Conservation (phyloP, 2,113 vertebrate genomes). For the Symphodus melops region DNA sequence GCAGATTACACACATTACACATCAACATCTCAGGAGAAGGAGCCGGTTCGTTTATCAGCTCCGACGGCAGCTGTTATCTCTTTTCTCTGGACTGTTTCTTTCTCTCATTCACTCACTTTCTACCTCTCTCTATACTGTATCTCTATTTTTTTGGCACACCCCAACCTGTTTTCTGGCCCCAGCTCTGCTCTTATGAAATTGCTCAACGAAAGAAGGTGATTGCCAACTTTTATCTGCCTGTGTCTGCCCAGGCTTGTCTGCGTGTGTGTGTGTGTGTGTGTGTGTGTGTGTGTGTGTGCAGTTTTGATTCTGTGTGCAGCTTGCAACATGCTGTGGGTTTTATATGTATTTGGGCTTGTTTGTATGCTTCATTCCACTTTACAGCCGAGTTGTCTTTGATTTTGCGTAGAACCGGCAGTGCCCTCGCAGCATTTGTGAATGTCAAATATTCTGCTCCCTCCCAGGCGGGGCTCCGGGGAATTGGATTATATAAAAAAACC, state of each 20-base stretch:
- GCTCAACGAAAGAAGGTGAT: slow-evolving; percentile 47
- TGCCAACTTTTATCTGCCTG: slow-evolving; percentile 59
- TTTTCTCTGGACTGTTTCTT: slow-evolving; percentile 32
- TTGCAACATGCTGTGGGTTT: slow-evolving; percentile 57
- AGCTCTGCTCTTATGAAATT: slow-evolving; percentile 48
- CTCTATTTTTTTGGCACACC: slow-evolving; percentile 32
- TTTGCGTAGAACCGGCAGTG: slow-evolving; percentile 49
- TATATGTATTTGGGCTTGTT: slow-evolving; percentile 46
- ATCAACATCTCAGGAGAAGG: slow-evolving; percentile 49
- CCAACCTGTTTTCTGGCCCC: slow-evolving; percentile 32
- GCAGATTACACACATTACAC: slow-evolving; percentile 31
- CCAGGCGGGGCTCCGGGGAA: slow-evolving; percentile 46
- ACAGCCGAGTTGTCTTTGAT: slow-evolving; percentile 48
- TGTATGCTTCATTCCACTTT: slow-evolving; percentile 40
- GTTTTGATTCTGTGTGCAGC: slow-evolving; percentile 34
- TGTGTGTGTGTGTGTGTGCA: background rate
- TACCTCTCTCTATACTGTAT: slow-evolving; percentile 5
- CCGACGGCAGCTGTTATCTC: slow-evolving; percentile 47
- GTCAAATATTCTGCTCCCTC: slow-evolving; percentile 59
- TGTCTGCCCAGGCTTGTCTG: slow-evolving; percentile 70
- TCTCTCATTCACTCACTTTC: background rate
- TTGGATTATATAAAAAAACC: slow-evolving; percentile 57
- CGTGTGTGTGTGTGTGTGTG: background rate
- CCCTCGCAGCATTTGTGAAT: slow-evolving; percentile 37
- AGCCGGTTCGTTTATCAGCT: slow-evolving; percentile 64